Percentiles rank a stretch among this genome's conserved stretches.
Conservation (phyloP, 2,113 vertebrate species). For the Tichodroma muraria region DNA sequence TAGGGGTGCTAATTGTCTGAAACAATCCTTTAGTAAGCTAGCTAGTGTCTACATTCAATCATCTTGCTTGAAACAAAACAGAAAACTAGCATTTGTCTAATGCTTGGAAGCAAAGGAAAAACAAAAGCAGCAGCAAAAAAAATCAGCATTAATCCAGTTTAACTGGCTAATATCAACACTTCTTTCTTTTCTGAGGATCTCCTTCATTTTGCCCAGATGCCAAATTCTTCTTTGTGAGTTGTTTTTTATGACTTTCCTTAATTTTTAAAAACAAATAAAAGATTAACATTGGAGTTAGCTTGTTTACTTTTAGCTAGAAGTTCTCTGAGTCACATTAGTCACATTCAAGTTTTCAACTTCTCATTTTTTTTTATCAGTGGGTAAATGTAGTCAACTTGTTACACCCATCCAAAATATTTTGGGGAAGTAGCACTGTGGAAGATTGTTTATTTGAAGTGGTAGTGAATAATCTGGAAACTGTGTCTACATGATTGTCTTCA, state of each 20-base stretch:
- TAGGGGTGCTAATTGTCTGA: neutral
- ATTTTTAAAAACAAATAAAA: constrained; percentile 64
- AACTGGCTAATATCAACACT: constrained; percentile 11
- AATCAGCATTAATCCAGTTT: neutral
- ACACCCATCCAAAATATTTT: constrained; percentile 47
- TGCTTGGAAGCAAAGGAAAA: neutral
- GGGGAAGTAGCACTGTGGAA: neutral
- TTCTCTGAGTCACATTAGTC: constrained; percentile 40
- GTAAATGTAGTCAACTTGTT: constrained; percentile 34
- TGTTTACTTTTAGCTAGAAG: constrained; percentile 59
- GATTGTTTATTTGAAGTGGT: constrained; percentile 55
- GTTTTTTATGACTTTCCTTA: constrained; percentile 53
- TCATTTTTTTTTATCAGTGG: neutral
- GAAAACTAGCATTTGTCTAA: constrained; percentile 4
- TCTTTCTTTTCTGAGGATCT: constrained; percentile 28
- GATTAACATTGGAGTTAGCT: constrained; percentile 38
- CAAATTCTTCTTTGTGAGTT: constrained; percentile 12
- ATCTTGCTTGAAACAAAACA: constrained; percentile 41
- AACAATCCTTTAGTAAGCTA: neutral
- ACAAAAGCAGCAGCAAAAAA: neutral
- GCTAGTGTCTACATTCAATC: neutral
- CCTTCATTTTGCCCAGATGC: neutral
- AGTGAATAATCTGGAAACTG: constrained; percentile 40
- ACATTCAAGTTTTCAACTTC: constrained; percentile 44
- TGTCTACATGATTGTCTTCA: neutral